These are phyloP conservation scores for Polypterus bichir DNA, from an alignment of 2,113 vertebrate genomes.

Conservation along the genomic window DNA sequence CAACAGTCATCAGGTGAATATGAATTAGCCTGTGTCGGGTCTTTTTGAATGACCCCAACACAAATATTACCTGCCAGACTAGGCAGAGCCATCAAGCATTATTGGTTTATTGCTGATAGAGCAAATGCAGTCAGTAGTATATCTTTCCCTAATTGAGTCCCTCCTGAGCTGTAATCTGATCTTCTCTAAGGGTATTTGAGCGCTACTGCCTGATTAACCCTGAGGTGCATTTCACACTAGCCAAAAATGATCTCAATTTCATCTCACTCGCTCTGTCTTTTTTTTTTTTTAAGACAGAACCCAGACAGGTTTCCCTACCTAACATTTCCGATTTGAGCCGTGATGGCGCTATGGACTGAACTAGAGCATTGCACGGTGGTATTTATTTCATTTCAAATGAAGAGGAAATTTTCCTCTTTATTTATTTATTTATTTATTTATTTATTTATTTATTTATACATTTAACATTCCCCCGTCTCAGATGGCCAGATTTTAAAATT, in stretches of 20 bases:
- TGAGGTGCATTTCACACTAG: conserved; percentile 1
- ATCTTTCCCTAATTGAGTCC: conserved; percentile 12
- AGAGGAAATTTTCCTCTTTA: too few relatives aligned
- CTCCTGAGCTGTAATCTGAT: conserved; percentile 13
- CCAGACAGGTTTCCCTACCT: too few relatives aligned
- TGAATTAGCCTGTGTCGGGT: conserved; percentile 5
- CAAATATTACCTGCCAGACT: neutral
- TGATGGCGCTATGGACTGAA: too few relatives aligned
- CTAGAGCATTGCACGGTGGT: too few relatives aligned
- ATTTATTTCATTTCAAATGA: too few relatives aligned
- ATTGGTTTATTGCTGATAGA: conserved; percentile 13
- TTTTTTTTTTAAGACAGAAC: too few relatives aligned
- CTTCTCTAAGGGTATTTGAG: conserved; percentile 3
- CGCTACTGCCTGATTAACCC: conserved; percentile 5
- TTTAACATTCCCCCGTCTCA: too few relatives aligned
- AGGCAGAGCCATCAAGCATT: conserved; percentile 1
- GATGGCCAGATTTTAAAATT: too few relatives aligned
- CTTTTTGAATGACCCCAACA: neutral
- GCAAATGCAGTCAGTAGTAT: conserved; percentile 5
- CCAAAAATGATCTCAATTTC: neutral
- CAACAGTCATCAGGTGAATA: conserved; percentile 4
- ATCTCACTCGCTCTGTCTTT: too few relatives aligned
- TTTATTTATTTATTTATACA: too few relatives aligned
- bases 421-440: too few relatives aligned
- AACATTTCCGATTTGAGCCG: too few relatives aligned